Evolutionary conservation across 2,888 invertebrate genomes (phyloP), one percentile per base, ranked within the genome.

Genomic region (Andricus curvator): DNA sequence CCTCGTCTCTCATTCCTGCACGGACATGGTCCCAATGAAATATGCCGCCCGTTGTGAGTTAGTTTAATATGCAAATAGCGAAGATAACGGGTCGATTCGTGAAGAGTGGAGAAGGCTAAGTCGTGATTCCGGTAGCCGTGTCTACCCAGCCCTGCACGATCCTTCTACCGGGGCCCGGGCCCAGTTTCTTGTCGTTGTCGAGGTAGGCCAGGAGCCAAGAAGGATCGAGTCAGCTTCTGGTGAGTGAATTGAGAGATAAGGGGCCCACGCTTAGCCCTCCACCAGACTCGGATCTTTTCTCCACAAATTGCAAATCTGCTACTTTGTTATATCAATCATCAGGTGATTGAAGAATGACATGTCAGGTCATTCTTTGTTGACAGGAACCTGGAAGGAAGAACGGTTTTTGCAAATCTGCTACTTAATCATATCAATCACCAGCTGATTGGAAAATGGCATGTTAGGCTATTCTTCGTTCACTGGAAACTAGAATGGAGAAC

Each of bases 51-150:
- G 90, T 89, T 89, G 91, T 90, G 91, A 92, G 92, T 92, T 92
- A 92, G 91, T 92, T 92, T 92, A 92, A 92, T 92, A 92, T 92
- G 92, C 91, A 92, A 92, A 92, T 92, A 89, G 88, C 81, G 83
- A 86, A 92, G 92, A 92, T 92, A 92, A 91, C 91, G 89, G 89
- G 84, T 87, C 89, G 90, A 91, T 92, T 88, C 88, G 89, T 88
- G 89, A 91, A 91, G 90, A 92, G 89, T 87, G 82, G 86, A 88
- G 89, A 89, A 89, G 89, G 89, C 90, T 89, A 88, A 91, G 91
- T 92, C 91, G 92, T 92, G 91, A 92, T 92, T 92, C 91, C 91
- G 88, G 92, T 92, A 92, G 92, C 92, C 90, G 89, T 92, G 90
- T 91, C 89, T 89, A 87, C 88, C 83, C 86, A 86, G 85, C 87